Evolutionary conservation across 1,140 invertebrate genomes (phyloP), one percentile per base, ranked within the genome.

Genomic region (Nylanderia fulva): DNA sequence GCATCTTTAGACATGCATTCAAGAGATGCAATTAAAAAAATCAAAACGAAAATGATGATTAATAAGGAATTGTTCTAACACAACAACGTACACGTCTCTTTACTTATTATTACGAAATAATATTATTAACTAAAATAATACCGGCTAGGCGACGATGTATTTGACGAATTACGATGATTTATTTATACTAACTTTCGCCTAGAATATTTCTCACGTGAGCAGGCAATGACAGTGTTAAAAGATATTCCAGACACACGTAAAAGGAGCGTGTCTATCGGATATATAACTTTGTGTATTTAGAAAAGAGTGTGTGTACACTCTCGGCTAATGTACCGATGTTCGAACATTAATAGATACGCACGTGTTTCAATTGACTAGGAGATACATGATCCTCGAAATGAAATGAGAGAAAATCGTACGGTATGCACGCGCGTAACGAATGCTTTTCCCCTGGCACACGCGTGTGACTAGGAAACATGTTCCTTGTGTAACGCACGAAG

Each of bases 401-500:
- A 76, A 75, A 61, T 76, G 33, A 84, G 80, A 76, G 71, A 68
- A 48, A 87, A 85, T 63, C n/a, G 11, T 1, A n/a, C 18, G 39
- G 36, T 24, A 36, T 48, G 71, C 8, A 52, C 58, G 71, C 58
- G 71, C 69, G 33, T 29, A 84, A 84, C 24, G 24, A 48, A 27
- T 61, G 60, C 77, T 74, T 87, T 92, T 89, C 84, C 84, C 84
- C 68, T 72, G 11, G 39, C 64, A 42, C 42, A 42, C 42, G 45
- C 42, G 64, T 56, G 29, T 36, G 74, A 13, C 36, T 54, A 33
- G 11, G 77, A 90, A 93, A 93, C 91, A 79, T 88, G 92, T 93
- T 93, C 87, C 92, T 93, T 94, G 93, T 90, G 89, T 92, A 94
- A 93, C 87, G 93, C 86, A 24, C 42, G 76, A 88, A 90, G 91